Base-by-base conservation (phyloP, 2,113 vertebrate genomes). In the Phaethon lepturus region DNA sequence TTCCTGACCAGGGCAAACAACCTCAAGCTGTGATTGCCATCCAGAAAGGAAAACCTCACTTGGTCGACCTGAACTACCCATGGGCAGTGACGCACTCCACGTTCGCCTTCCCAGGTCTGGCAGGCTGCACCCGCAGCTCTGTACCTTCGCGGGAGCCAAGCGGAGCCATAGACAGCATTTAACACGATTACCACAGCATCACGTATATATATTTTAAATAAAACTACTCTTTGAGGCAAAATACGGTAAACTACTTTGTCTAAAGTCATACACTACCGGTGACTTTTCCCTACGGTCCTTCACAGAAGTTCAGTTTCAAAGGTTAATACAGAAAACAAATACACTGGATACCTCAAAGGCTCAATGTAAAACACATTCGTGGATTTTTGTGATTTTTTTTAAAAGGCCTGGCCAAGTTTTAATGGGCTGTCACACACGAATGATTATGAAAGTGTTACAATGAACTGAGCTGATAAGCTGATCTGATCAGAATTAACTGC, bases 351-450 rank as follows among this genome's bases (percentile, higher is more conserved):
- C 84, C 81, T 97, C 91, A 88, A 89, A 97, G 88, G 55, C 35
- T 78, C 52, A 69, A 88, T 69, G 49, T 64, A 94, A 95, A 89
- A 60, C 77, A 96, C 69, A 94, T 62, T 53, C 33, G 33, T 24
- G 71, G n/a, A 86, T 94, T 94, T 97, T 93, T 97, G 87, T 82
- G 97, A 97, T 81, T 97, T 97, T 58, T 67, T 18, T 98, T 98
- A 97, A 96, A 98, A 97, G 92, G 79, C 91, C 94, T 97, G 97
- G 98, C 97, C 97, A 97, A 98, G 96, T 97, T 98, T 98, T 98
- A 98, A 98, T 98, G 96, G 98, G 95, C 98, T 98, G 98, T 98
- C 98, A 98, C 96, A 98, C 97, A 98, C 44, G 83, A 98, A 98
- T 97, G 97, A 98, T 98, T 98, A 98, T 98, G 97, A 97, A 98